Conservation (phyloP, 2,797 vertebrate species). For the Carcharodon carcharias region DNA sequence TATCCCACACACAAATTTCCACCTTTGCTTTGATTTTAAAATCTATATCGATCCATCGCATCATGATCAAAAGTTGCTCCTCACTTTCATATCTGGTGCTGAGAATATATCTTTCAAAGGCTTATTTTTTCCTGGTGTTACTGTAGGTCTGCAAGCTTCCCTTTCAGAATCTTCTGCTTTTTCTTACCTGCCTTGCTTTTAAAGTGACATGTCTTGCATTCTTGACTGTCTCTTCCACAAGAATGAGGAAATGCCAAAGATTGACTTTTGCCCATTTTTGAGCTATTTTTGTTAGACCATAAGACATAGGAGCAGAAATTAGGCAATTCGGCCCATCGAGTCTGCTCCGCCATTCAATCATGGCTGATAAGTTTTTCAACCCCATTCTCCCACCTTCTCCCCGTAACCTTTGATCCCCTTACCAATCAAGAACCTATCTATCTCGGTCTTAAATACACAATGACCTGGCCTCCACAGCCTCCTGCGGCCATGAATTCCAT, state of each 20-base stretch:
- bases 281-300: not conserved
- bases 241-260: not conserved
- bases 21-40: not conserved
- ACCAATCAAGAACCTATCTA: no score
- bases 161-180: not conserved
- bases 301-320: no score
- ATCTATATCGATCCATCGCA: not conserved
- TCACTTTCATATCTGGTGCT: not conserved
- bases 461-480: no score
- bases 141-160: not conserved
- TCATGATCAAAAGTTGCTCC: not conserved
- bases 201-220: not conserved
- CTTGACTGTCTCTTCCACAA: not conserved
- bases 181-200: no score
- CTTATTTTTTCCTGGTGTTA: not conserved
- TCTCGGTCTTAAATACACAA: no score
- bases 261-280: not conserved
- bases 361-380: no score
- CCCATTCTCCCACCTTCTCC: no score
- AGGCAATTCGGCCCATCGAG: no score
- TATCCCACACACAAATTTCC: not conserved
- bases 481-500: no score
- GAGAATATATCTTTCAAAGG: not conserved
- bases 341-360: no score
- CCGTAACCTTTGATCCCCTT: no score